Percentiles rank a stretch among this genome's conserved stretches.
phyloP scores from a whole-genome alignment of 2,113 vertebrate species.

The Tretioscincus oriximinensis region DNA sequence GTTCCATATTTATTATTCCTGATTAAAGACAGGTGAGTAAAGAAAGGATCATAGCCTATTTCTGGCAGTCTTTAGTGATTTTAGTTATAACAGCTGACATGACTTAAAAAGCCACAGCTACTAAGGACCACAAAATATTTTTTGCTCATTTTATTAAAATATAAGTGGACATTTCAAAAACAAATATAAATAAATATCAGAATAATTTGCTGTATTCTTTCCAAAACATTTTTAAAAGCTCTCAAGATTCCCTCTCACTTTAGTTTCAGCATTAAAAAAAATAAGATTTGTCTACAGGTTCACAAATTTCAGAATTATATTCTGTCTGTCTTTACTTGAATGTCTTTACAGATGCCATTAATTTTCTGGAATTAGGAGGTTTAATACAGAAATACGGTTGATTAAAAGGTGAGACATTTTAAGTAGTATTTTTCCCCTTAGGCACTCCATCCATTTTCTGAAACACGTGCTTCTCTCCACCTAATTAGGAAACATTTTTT shows the following conservation, averaged over 20 bases:
- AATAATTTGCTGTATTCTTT: neutral
- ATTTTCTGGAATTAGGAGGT: slow-evolving; percentile 16
- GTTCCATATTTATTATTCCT: no score
- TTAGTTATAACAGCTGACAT: no score
- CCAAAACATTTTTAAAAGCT: neutral
- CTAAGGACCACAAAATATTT: no score
- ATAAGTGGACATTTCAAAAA: no score
- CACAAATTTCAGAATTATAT: neutral
- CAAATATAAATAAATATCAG: neutral
- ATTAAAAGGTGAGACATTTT: neutral
- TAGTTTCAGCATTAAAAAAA: neutral
- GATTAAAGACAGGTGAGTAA: no score
- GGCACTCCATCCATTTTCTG: slow-evolving; percentile 5
- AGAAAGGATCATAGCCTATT: no score
- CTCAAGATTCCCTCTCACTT: neutral
- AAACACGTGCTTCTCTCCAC: neutral
- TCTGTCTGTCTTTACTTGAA: neutral
- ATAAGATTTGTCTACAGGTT: neutral
- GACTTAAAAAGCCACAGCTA: no score
- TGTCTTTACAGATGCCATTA: neutral
- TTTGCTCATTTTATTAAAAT: no score
- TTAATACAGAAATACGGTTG: neutral
- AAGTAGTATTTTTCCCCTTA: neutral
- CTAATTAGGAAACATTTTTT: slow-evolving; percentile 33
- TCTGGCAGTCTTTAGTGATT: no score